Base-by-base conservation (phyloP, 2,888 invertebrate genomes). In the Griposia aprilina region DNA sequence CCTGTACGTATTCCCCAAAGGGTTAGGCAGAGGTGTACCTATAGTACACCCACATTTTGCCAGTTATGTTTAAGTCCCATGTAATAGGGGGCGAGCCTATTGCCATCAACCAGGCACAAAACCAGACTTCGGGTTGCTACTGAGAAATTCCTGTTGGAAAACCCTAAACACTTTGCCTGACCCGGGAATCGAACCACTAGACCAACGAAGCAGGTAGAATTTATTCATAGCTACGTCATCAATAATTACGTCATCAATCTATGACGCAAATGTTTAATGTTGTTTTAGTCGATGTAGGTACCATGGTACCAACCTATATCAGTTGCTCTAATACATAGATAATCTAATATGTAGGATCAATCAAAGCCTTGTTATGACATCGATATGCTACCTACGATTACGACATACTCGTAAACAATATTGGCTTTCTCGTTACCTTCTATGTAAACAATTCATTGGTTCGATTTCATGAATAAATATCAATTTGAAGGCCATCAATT, bases 291-390 rank as follows among this genome's bases (percentile, higher is more conserved):
- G 45, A 45, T 10, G 10, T n/a, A n/a, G n/a, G n/a, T n/a, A n/a
- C n/a, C n/a, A n/a, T n/a, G n/a, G n/a, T 45, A 59, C 0, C 3
- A 23, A 57, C 5, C 8, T 30, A 20, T 45, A 52, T 30, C n/a
- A 62, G 17, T n/a, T 36, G 17, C 23, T 36, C 10, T 36, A 50
- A 30, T 30, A 30, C 0, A 48, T 45, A 30, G 11, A 26, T 67
- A 81, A 82, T 81, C 30, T 57, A 67, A 60, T 80, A 77, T 77
- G 62, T 26, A 77, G 23, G 60, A 82, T 77, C 70, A 77, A 81
- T 81, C 81, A 82, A 60, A 82, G 23, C 5, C 15, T 15, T 50
- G 30, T 52, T 77, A 59, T 45, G 50, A 1, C 26, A 65, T 30
- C 30, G 23, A 30, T 52, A 67, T 62, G 69, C 70, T 45, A 81